Conservation (phyloP, 1,140 invertebrate genomes). For the Gonatopus flavifemur region DNA sequence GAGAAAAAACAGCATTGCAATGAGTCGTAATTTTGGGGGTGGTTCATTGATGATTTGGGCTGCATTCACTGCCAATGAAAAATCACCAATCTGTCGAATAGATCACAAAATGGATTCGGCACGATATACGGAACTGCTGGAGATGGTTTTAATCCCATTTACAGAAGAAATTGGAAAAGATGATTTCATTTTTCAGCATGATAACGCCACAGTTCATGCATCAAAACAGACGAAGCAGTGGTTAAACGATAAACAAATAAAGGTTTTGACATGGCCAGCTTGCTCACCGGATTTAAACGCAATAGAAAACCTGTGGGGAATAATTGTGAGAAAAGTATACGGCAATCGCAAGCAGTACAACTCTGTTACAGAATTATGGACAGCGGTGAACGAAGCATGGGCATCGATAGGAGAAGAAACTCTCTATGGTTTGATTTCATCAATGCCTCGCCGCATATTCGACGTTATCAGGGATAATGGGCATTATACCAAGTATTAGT, state of each 20-base stretch:
- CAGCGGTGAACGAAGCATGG: not conserved
- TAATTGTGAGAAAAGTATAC: not conserved
- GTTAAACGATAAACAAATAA: slow-evolving; percentile 30
- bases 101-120: not conserved
- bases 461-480: not conserved
- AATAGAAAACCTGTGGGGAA: not conserved
- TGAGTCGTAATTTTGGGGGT: not conserved
- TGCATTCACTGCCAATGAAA: not conserved
- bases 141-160: not conserved
- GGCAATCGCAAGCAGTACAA: not conserved
- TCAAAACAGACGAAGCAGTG: not conserved
- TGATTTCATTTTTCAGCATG: not conserved
- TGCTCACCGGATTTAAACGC: not conserved
- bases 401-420: not conserved
- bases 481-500: not conserved
- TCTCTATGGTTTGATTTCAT: not conserved
- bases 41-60: not conserved
- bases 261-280: not conserved
- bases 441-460: not conserved
- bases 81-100: not conserved
- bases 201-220: not conserved
- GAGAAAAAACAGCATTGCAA: slow-evolving; percentile 33
- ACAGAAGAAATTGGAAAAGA: not conserved
- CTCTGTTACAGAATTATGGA: not conserved
- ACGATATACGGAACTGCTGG: not conserved